Base-by-base conservation (phyloP, 2,888 invertebrate genomes). In the Microctonus brassicae region DNA sequence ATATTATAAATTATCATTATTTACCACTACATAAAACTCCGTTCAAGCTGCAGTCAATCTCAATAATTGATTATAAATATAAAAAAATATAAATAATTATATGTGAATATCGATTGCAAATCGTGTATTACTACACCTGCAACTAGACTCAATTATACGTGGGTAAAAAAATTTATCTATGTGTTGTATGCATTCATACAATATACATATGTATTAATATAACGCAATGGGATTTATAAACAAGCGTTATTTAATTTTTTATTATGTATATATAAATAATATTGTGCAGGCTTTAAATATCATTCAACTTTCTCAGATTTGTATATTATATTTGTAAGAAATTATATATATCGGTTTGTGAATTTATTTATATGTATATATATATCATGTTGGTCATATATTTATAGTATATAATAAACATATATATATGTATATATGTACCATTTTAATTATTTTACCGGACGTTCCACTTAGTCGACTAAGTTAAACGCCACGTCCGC, bases 381-480 rank as follows among this genome's bases (percentile, higher is more conserved):
- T 29, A 7, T 29, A 7, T 29, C 7, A 7, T 29, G 7, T 29
- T 29, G 29, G 7, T 29, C 7, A 29, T 29, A 29, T 5, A 29
- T 29, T 5, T 29, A 29, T 5, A 29, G 29, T 29, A 7, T 29
- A 70, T 29, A 60, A 29, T 57, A 58, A 42, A 57, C 24, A 61
- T 36, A 24, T n/a, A n/a, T n/a, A n/a, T n/a, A n/a, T n/a, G n/a
- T n/a, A n/a, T n/a, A n/a, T n/a, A n/a, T n/a, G n/a, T 64, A 62
- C 52, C 63, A 74, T 73, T 73, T 73, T 75, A 75, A 77, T 76
- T 73, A 77, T 77, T 77, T 70, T 71, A 66, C 70, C 74, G 76
- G 76, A 75, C 76, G 77, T 77, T 76, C 76, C 75, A 77, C 77
- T 77, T 76, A 76, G 68, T 58, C 73, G 76, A 76, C 72, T 75